Evolutionary conservation across 1,140 invertebrate species (phyloP), one percentile per base, ranked within the genome.

Genomic region (Rhopalosiphum padi): DNA sequence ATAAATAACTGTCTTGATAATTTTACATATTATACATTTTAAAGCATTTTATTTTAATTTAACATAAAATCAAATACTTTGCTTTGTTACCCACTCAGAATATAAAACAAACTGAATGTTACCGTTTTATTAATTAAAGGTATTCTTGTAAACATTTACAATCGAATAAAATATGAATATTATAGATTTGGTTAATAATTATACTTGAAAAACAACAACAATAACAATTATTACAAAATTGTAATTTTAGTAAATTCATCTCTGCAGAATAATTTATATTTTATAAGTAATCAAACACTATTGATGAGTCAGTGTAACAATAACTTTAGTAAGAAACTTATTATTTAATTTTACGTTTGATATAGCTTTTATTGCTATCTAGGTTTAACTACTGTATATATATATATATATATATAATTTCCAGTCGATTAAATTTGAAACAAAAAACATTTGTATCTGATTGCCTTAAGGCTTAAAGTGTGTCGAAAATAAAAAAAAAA

Each of bases 401-500:
- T 51, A 11, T 53, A 25, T 60, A 90, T 90, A 60, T 60, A 37
- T 37, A 37, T 1, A 60, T 90, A 25, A 43, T 43, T 60, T 90
- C 30, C 51, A 23, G 37, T 60, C n/a, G 22, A 90, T 55, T 89
- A 89, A 5, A 89, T 55, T 89, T 55, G n/a, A 89, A 89, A 89
- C 9, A 55, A 35, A 89, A 89, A 89, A 55, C 87, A 89, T 55
- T 89, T 89, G 48, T 18, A 55, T 8, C 21, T 55, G 7, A 30
- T 18, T 51, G 46, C 5, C 0, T 88, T 37, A 35, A 37, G 37
- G 51, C 0, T 88, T 51, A 35, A 88, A 88, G 48, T 43, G 41
- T 48, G 86, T 51, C 35, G 6, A 51, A 88, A 87, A 88, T 51
- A 83, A 60, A 51, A 88, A 87, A 88, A 88, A 83, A 60, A 60